Evolutionary conservation across 2,888 invertebrate genomes (phyloP), one percentile per base, ranked within the genome.

Genomic region (Lypha dubia): DNA sequence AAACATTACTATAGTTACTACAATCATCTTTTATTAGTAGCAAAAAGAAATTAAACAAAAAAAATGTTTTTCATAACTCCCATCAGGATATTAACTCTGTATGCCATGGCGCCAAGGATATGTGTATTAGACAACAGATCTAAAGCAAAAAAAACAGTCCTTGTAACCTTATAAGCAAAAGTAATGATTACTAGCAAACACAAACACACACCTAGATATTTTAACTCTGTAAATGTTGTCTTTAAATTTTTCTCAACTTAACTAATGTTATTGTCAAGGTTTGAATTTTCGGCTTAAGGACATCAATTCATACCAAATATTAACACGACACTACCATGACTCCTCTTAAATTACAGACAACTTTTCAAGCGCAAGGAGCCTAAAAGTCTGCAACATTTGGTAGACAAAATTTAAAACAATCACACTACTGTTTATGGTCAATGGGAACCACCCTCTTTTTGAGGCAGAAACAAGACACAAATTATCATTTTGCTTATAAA

Each of bases 201-300:
- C 20, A 53, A 41, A 56, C 28, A 44, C 6, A 20, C 13, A 74
- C 7, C 46, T 24, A 41, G n/a, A n/a, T 35, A 32, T 1, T 38
- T 24, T 24, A 11, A 32, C 22, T 51, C 28, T 28, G 17, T 0
- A 3, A 15, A 4, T 17, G 60, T 60, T 28, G 28, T 17, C 51
- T 60, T 62, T 35, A 44, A 71, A n/a, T n/a, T 63, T 53, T 46
- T 63, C 38, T 41, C 13, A 46, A 24, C 44, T n/a, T 41, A 6
- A 44, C 63, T 41, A 60, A 79, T 60, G 70, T 80, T 71, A 80
- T 68, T 84, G 84, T 73, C 84, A 84, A 84, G 80, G 84, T 77
- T 84, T 84, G 84, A 73, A 68, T 80, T 84, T 70, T 84, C 65
- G 76, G 76, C 76, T 71, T 70, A 67, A 77, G 38, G n/a, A 68